Conservation (phyloP, 2,797 vertebrate genomes). For the Sebastes itinus region DNA sequence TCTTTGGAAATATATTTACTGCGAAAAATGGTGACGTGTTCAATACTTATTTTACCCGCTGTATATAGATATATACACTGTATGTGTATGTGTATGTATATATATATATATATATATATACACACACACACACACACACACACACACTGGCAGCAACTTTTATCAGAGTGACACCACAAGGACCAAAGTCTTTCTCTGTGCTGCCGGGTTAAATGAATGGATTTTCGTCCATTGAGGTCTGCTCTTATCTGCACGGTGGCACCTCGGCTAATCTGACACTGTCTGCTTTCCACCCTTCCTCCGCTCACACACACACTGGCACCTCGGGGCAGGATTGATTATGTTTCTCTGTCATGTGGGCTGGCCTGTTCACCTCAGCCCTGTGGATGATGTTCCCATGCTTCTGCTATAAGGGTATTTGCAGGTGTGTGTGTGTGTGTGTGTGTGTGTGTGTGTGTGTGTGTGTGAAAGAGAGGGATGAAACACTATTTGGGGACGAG, state of each 20-base stretch:
- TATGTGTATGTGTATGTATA: background rate
- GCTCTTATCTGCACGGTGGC: conserved; percentile 44
- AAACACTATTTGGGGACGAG: background rate
- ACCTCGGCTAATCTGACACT: conserved; percentile 47
- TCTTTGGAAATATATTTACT: too few relatives aligned
- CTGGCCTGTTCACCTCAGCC: conserved; percentile 38
- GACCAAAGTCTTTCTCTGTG: conserved; percentile 14
- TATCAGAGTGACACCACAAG: conserved; percentile 5
- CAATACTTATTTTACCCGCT: too few relatives aligned
- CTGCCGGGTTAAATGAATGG: conserved; percentile 38
- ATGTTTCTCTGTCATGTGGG: conserved; percentile 50
- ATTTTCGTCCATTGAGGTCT: conserved; percentile 29
- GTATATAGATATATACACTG: background rate
- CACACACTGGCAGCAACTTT: conserved; percentile 9
- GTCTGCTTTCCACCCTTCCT: conserved; percentile 17
- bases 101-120: background rate
- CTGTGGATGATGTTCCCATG: conserved; percentile 44
- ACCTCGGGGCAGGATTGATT: conserved; percentile 42
- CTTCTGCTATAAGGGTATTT: conserved; percentile 39
- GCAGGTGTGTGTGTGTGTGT: conserved; percentile 17
- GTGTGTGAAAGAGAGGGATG: background rate
- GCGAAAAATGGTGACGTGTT: too few relatives aligned
- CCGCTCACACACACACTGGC: background rate
- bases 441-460: conserved; percentile 12
- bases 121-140: background rate